A percentile compares a stretch with the other conserved stretches of the same genome.
Conservation (phyloP, 1,140 invertebrate genomes). For the Drosophila arawakana region DNA sequence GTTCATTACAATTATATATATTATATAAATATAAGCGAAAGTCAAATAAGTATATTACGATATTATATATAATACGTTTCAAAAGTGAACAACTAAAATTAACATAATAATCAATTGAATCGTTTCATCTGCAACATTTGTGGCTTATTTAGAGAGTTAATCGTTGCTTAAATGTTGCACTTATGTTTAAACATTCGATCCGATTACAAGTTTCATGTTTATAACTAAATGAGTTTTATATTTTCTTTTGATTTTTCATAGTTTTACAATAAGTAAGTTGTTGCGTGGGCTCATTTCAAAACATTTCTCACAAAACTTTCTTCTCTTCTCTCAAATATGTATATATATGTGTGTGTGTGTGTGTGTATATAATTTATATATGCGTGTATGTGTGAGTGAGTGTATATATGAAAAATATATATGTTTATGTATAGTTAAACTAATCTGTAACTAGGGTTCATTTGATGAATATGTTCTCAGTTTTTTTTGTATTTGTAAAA, state of each 20-base stretch:
- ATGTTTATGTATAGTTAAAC: constrained; percentile 74
- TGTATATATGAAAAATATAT: constrained; percentile 68
- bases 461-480: constrained; percentile 81
- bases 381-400: constrained; percentile 30
- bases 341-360: constrained; percentile 48
- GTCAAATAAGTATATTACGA: constrained; percentile 69
- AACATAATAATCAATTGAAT: constrained; percentile 62
- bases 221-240: constrained; percentile 48
- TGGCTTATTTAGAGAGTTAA: constrained; percentile 23
- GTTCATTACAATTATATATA: constrained; percentile 49
- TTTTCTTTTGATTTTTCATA: constrained; percentile 12
- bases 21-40: constrained; percentile 54
- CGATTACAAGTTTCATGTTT: constrained; percentile 26
- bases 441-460: constrained; percentile 82
- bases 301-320: constrained; percentile 43
- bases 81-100: constrained; percentile 69
- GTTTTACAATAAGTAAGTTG: constrained; percentile 39
- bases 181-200: constrained; percentile 21
- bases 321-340: constrained; percentile 15
- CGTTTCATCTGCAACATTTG: constrained; percentile 49
- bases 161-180: constrained; percentile 12
- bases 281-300: constrained; percentile 49
- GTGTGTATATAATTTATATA: constrained; percentile 50
- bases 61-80: constrained; percentile 74
- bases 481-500: constrained; percentile 62